Percentiles rank a stretch among this genome's conserved stretches.
Evolutionary conservation across 2,113 vertebrate genomes (phyloP).

Genomic region (Steatornis caripensis): DNA sequence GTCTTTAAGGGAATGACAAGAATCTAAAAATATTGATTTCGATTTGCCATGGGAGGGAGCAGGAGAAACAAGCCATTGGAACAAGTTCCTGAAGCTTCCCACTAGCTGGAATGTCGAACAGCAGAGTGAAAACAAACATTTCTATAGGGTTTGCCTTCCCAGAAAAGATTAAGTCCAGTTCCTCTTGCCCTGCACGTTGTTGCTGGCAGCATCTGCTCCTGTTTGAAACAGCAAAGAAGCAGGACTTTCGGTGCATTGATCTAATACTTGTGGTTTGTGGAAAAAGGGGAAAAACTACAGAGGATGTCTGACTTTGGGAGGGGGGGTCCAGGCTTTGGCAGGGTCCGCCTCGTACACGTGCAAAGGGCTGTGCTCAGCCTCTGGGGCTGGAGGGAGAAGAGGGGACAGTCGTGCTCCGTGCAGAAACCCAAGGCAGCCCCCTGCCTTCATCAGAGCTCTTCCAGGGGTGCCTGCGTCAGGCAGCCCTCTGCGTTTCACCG

Average conservation of each 20-base stretch:
- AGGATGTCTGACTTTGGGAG: neutral
- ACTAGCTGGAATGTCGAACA: conserved; percentile 26
- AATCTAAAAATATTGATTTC: conserved; percentile 64
- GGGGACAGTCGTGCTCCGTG: accelerated
- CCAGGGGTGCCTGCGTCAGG: neutral
- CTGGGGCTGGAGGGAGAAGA: neutral
- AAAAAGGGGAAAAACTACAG: neutral
- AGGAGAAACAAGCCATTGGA: conserved; percentile 53
- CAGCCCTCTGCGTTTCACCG: neutral
- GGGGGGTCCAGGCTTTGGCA: neutral
- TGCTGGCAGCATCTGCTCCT: neutral
- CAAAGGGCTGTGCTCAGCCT: neutral
- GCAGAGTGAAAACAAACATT: conserved; percentile 51
- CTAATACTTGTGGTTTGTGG: neutral
- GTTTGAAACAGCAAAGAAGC: neutral
- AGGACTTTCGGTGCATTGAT: neutral
- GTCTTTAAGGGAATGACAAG: conserved; percentile 49
- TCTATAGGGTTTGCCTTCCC: conserved; percentile 16
- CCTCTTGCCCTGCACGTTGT: neutral
- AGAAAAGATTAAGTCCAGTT: neutral
- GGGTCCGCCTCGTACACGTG: neutral
- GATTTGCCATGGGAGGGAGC: conserved; percentile 51
- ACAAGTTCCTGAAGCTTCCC: conserved; percentile 33
- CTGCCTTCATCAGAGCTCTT: neutral
- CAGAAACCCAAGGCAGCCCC: neutral